phyloP scores from a whole-genome alignment of 30 jellyfish, hydroid and myxozoan species.

The Turritopsis rubra region DNA sequence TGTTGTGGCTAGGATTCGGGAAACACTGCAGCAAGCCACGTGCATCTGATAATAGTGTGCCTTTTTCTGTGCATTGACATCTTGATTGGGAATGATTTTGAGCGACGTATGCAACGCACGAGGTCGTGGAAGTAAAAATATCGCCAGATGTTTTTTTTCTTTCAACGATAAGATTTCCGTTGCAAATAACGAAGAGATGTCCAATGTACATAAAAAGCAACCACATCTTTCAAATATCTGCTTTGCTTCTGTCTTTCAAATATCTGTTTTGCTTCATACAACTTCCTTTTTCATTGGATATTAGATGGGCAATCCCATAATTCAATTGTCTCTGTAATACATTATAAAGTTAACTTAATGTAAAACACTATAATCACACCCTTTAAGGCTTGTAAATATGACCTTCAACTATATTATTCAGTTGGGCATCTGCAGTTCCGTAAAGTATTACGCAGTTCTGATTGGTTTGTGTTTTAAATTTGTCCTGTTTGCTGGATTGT shows the following conservation, averaged over 20 bases:
- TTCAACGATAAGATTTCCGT: neutral
- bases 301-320: no score
- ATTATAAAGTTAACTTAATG: no score
- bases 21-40: neutral
- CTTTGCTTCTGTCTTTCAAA: neutral
- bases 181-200: neutral
- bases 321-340: no score
- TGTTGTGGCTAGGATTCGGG: neutral
- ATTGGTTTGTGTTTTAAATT: no score
- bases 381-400: no score
- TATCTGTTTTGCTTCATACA: no score
- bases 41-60: neutral
- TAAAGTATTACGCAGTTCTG: no score
- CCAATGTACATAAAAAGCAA: neutral
- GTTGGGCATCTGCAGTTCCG: no score
- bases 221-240: neutral
- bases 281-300: no score
- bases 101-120: neutral
- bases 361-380: no score
- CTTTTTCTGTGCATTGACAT: neutral
- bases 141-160: neutral
- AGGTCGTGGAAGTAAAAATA: neutral
- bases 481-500: no score
- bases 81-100: neutral
- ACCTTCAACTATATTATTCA: no score